phyloP scores from a whole-genome alignment of 92 coral and sea anemone species.

The Nematostella vectensis region DNA sequence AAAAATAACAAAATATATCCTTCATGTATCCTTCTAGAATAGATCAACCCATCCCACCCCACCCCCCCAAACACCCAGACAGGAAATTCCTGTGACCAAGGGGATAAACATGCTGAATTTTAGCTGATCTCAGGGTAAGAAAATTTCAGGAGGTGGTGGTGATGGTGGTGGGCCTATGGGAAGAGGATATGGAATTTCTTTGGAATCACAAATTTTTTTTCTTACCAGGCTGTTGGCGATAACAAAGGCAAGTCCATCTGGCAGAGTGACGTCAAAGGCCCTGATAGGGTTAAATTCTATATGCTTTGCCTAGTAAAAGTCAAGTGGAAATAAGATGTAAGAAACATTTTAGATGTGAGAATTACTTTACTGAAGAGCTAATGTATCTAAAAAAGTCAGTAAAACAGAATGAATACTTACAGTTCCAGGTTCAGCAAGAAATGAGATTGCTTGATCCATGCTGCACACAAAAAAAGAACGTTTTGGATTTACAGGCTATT shows the following conservation, averaged over 20 bases:
- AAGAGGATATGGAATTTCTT: too few relatives aligned
- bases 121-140: too few relatives aligned
- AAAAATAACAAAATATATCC: too few relatives aligned
- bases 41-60: neutral
- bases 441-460: conserved; percentile 95
- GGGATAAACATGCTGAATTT: too few relatives aligned
- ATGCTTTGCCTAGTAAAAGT: conserved; percentile 69
- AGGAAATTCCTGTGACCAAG: too few relatives aligned
- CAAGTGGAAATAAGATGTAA: neutral
- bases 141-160: too few relatives aligned
- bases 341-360: neutral
- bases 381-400: too few relatives aligned
- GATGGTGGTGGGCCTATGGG: too few relatives aligned
- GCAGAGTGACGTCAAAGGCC: conserved; percentile 60
- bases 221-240: conserved; percentile 95
- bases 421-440: conserved; percentile 84
- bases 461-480: conserved; percentile 23
- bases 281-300: conserved; percentile 90
- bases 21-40: neutral
- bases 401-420: conserved; percentile 63
- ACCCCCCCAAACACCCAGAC: neutral
- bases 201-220: too few relatives aligned
- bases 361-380: too few relatives aligned
- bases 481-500: too few relatives aligned
- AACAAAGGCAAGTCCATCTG: conserved; percentile 92